A percentile compares a stretch with the other conserved stretches of the same genome.
Evolutionary conservation across 2,797 vertebrate species (phyloP).

Genomic region (Passerculus sandwichensis): DNA sequence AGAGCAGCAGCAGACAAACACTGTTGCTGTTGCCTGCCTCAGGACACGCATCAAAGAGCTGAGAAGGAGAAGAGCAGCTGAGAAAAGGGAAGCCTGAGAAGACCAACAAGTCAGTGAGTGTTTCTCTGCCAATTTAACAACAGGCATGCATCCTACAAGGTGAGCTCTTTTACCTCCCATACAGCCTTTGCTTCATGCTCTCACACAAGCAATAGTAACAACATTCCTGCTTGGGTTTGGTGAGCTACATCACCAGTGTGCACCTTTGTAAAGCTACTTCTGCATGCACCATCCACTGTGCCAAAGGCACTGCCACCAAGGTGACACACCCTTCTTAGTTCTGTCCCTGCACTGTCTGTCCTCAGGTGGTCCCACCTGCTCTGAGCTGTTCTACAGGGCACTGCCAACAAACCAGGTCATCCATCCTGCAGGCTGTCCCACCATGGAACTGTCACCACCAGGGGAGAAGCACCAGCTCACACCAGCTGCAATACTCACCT

Average conservation of each 20-base stretch:
- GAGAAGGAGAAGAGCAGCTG: not conserved
- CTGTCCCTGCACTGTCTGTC: not conserved
- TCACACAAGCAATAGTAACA: not conserved
- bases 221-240: not conserved
- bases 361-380: not conserved
- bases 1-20: not conserved
- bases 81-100: not conserved
- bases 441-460: not conserved
- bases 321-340: not conserved
- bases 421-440: not conserved
- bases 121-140: not conserved
- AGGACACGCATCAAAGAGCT: not conserved
- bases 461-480: not conserved
- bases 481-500: not conserved
- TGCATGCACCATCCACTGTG: accelerated
- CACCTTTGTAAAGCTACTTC: not conserved
- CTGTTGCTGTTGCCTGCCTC: not conserved
- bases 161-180: not conserved
- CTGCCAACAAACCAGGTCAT: not conserved
- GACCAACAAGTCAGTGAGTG: not conserved
- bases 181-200: not conserved
- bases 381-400: not conserved
- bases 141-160: not conserved
- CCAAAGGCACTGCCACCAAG: not conserved
- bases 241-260: not conserved